These are phyloP conservation scores for Sapayoa aenigma DNA, from an alignment of 2,113 vertebrate genomes.

Conservation along the genomic window DNA sequence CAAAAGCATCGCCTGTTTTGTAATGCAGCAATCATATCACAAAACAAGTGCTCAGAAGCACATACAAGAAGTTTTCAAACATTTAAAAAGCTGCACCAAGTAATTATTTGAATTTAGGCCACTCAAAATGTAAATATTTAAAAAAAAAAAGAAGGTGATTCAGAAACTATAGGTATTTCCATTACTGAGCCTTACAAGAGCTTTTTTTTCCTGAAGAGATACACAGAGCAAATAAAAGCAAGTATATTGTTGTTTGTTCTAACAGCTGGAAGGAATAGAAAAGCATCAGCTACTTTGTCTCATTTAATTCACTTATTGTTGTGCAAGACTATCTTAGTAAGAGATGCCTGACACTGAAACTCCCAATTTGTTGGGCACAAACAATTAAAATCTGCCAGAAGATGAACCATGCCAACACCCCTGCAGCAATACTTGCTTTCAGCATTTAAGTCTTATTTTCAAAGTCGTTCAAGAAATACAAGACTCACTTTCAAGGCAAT, in stretches of 20 bases:
- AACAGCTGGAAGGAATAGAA: slow-evolving; percentile 8
- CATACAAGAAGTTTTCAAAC: background rate
- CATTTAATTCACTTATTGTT: slow-evolving; percentile 16
- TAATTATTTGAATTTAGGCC: background rate
- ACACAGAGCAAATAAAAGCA: background rate
- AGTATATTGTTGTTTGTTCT: background rate
- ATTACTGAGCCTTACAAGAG: background rate
- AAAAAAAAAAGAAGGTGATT: background rate
- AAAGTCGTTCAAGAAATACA: background rate
- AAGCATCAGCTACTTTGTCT: background rate
- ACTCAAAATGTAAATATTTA: background rate
- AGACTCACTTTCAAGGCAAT: background rate
- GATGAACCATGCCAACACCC: background rate
- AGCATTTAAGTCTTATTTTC: background rate
- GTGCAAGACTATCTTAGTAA: background rate
- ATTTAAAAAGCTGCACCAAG: background rate
- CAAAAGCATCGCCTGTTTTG: background rate
- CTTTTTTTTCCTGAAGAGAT: background rate
- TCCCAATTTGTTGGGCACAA: background rate
- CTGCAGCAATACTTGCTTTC: background rate
- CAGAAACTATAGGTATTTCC: background rate
- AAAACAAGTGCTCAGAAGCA: background rate
- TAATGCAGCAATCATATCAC: background rate
- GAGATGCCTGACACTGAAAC: slow-evolving; percentile 10
- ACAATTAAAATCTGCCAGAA: slow-evolving; percentile 14